Evolutionary conservation across 2,113 vertebrate species (phyloP).

Genomic region (Zosterops hypoxanthus): DNA sequence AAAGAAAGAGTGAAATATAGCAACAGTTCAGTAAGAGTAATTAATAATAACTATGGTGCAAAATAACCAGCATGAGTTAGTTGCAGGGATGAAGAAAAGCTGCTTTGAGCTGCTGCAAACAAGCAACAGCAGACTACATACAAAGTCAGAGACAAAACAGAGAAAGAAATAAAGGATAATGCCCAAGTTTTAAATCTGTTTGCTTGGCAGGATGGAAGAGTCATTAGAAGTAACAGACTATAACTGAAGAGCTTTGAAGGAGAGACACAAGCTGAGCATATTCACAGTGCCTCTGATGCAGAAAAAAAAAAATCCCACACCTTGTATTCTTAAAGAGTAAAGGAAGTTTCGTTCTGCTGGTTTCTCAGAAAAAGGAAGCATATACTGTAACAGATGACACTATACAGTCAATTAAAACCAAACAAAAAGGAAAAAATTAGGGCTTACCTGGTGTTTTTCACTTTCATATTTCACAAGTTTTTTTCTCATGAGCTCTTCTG

Average conservation of each 20-base stretch:
- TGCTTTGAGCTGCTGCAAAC: neutral
- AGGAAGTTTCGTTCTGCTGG: neutral
- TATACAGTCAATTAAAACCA: neutral
- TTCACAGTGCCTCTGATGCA: neutral
- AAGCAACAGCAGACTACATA: neutral
- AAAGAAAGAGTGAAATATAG: neutral
- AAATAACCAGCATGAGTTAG: neutral
- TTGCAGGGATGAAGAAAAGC: neutral
- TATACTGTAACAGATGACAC: neutral
- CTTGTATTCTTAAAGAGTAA: neutral
- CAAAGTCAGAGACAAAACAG: neutral
- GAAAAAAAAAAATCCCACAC: neutral
- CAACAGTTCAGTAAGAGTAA: neutral
- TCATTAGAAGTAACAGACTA: neutral
- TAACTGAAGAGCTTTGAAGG: neutral
- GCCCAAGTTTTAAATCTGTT: neutral
- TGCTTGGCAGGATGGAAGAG: neutral
- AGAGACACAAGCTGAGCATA: neutral
- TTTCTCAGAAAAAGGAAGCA: neutral
- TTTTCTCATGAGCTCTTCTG: conserved; percentile 74
- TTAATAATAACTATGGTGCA: neutral
- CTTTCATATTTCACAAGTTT: conserved; percentile 82
- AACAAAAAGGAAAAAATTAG: neutral
- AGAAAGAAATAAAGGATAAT: neutral
- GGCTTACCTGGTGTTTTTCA: conserved; percentile 83